Evolutionary conservation across 2,888 invertebrate genomes (phyloP).

Genomic region (Trichogramma evanescens): DNA sequence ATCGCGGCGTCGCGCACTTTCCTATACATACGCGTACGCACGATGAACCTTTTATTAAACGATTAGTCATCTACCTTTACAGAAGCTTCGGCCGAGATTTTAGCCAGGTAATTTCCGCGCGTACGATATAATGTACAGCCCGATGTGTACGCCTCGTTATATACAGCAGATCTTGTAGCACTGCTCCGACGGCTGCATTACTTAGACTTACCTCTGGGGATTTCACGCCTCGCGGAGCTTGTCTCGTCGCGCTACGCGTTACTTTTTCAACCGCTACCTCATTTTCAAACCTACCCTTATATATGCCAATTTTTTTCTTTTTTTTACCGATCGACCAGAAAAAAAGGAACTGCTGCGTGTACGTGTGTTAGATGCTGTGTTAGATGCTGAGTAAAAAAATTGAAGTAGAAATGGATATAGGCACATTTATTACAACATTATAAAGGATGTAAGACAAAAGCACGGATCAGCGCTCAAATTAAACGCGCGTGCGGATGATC

Average conservation of each 20-base stretch:
- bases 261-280: not conserved
- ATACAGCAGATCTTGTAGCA: slow-evolving; percentile 30
- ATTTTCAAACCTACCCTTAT: not conserved
- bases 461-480: too few species aligned
- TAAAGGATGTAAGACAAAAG: too few species aligned
- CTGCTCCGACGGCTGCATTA: slow-evolving; percentile 31
- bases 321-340: not conserved
- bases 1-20: too few species aligned
- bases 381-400: not conserved
- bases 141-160: slow-evolving; percentile 23
- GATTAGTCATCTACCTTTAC: too few species aligned
- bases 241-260: not conserved
- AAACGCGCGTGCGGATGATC: too few species aligned
- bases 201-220: slow-evolving; percentile 37
- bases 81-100: too few species aligned
- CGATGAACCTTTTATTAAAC: too few species aligned
- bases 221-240: slow-evolving; percentile 42
- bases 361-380: not conserved
- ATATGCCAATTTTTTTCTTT: not conserved
- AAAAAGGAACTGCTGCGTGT: too few species aligned
- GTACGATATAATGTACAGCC: not conserved
- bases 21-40: too few species aligned
- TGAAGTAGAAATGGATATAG: too few species aligned
- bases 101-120: slow-evolving; percentile 28
- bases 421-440: too few species aligned